A percentile compares a stretch with the other conserved stretches of the same genome.
These are phyloP conservation scores for Pogonomyrmex barbatus DNA, from an alignment of 1,140 invertebrate species.

Conservation along the genomic window DNA sequence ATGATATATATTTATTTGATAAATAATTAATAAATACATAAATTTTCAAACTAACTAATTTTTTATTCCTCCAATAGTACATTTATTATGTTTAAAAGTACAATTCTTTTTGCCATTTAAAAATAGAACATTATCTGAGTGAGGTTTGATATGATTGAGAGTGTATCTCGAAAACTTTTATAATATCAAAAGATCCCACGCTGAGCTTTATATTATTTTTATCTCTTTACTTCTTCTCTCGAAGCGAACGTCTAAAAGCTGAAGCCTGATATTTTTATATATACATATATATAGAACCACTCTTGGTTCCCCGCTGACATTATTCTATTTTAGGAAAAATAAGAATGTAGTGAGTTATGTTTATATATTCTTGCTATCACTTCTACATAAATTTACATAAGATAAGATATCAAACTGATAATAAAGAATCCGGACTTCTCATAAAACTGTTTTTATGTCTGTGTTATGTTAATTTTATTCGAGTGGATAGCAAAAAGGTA, in stretches of 20 bases:
- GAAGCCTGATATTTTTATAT: background rate
- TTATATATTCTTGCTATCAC: background rate
- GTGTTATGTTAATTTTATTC: background rate
- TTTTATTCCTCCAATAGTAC: background rate
- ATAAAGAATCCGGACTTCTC: background rate
- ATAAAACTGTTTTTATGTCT: background rate
- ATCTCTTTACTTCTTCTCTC: constrained; percentile 19
- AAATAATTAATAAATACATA: background rate
- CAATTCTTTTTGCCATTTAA: background rate
- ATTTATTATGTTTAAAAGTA: background rate
- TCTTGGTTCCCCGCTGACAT: background rate
- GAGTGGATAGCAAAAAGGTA: background rate
- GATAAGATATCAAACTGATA: background rate
- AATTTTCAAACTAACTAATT: background rate
- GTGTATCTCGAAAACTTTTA: background rate
- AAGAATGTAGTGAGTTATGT: background rate
- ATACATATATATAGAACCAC: background rate
- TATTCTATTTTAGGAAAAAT: background rate
- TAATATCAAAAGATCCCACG: background rate
- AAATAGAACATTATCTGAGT: constrained; percentile 18
- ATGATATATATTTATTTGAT: background rate
- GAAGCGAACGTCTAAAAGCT: background rate
- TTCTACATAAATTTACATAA: background rate
- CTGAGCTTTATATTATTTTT: constrained; percentile 28
- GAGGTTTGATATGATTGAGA: constrained; percentile 5